Percentiles rank a stretch among this genome's conserved stretches.
Evolutionary conservation across 2,888 invertebrate species (phyloP).

Genomic region (Crepidodera aurea): DNA sequence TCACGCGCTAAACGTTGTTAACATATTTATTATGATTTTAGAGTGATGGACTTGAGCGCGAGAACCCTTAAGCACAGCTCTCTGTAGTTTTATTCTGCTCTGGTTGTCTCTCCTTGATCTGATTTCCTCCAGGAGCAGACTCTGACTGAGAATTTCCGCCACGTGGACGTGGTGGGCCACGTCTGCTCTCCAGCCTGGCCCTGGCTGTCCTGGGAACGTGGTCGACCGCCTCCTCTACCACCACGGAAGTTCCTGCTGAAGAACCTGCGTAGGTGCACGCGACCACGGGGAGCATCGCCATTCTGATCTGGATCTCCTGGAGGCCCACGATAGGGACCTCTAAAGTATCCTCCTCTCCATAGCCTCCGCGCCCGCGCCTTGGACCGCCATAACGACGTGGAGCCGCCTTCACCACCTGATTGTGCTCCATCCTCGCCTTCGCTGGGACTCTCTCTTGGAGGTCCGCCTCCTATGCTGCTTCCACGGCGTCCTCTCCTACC

Average conservation of each 20-base stretch:
- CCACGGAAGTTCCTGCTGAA: slow-evolving; percentile 78
- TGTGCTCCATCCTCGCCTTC: slow-evolving; percentile 57
- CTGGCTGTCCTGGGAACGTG: slow-evolving; percentile 65
- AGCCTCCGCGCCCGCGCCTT: slow-evolving; percentile 57
- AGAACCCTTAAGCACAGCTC: slow-evolving; percentile 66
- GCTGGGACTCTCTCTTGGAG: slow-evolving; percentile 50
- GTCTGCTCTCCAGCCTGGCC: slow-evolving; percentile 61
- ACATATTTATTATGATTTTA: slow-evolving; percentile 57
- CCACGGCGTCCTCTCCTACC: slow-evolving; percentile 65
- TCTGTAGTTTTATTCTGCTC: slow-evolving; percentile 69
- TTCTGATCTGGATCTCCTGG: slow-evolving; percentile 51
- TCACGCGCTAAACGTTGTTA: slow-evolving; percentile 62
- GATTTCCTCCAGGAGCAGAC: slow-evolving; percentile 42
- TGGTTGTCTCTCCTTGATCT: slow-evolving; percentile 57
- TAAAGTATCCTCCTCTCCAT: slow-evolving; percentile 60
- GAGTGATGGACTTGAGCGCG: slow-evolving; percentile 53
- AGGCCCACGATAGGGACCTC: slow-evolving; percentile 59
- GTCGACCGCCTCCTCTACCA: slow-evolving; percentile 68
- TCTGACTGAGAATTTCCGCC: slow-evolving; percentile 60
- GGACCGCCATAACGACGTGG: slow-evolving; percentile 63
- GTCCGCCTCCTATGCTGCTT: slow-evolving; percentile 64
- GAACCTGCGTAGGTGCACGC: slow-evolving; percentile 69
- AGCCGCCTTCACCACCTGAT: slow-evolving; percentile 57
- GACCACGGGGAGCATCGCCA: slow-evolving; percentile 61
- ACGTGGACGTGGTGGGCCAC: slow-evolving; percentile 57